Base-by-base conservation (phyloP, 2,797 vertebrate genomes). In the Myripristis jacobus region DNA sequence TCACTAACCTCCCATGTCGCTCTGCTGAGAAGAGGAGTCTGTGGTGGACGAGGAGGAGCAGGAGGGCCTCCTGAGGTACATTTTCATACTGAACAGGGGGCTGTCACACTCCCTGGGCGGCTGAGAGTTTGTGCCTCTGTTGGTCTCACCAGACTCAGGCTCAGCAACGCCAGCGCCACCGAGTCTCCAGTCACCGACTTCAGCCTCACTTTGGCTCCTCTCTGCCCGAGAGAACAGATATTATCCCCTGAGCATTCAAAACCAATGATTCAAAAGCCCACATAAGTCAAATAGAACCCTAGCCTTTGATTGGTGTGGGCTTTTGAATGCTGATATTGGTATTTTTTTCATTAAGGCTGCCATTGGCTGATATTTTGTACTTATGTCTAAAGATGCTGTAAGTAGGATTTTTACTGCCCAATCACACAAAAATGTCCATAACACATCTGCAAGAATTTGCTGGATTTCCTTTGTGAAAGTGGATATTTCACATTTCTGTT, bases 1-100 rank as follows among this genome's bases (percentile, higher is more conserved):
- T 91, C 89, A 75, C 96, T 89, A 41, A 99, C 97, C 96, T 74
- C 93, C 95, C 59, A 75, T 91, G 87, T 94, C 94, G 91, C 91
- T 93, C 81, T 92, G 93, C 85, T 93, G 93, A 78, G 92, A 89
- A 62, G 95, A 91, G 75, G 94, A 93, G 85, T 94, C 95, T 59
- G 93, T 93, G 87, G 92, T 94, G 81, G 92, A 88, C 72, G 94
- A 87, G 27, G 66, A 53, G 92, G 80, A 86, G 80, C 73, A 84
- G 67, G 93, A 87, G 81, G 94, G 94, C 77, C 90, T 93, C 50
- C 77, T 91, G 83, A 92, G 93, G 90, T 95, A 95, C 92, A 92
- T 94, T 87, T 96, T 94, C 85, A 94, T 88, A 66, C 96, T 94
- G 78, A 94, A 93, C 38, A 94, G 88, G 77, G 93, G 88, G 69